Evolutionary conservation across 2,888 invertebrate genomes (phyloP).

Genomic region (Charanyca ferruginea): DNA sequence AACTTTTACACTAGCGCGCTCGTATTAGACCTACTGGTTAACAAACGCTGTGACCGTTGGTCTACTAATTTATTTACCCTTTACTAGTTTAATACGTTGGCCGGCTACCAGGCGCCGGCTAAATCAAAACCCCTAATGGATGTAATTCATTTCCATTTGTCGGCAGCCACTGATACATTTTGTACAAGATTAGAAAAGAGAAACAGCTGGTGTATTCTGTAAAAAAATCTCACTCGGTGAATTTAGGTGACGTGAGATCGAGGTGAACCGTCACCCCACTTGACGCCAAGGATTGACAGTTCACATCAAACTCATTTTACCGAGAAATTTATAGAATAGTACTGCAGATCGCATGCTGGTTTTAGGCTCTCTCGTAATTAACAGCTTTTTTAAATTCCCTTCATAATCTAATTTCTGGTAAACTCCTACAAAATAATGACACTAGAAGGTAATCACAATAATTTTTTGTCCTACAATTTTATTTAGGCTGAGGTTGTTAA

Average conservation of each 20-base stretch:
- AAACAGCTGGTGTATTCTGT: not conserved
- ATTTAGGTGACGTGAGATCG: not conserved
- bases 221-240: not conserved
- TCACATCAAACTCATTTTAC: too few relatives aligned
- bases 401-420: too few relatives aligned
- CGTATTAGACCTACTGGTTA: not conserved
- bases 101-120: conserved; percentile 1
- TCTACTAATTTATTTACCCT: conserved; percentile 1
- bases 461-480: not conserved
- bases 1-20: too few relatives aligned
- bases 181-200: not conserved
- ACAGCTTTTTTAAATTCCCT: too few relatives aligned
- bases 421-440: not conserved
- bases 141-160: conserved; percentile 33
- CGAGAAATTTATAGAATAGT: too few relatives aligned
- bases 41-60: not conserved
- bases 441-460: conserved; percentile 5
- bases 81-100: conserved; percentile 1
- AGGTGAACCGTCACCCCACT: too few relatives aligned
- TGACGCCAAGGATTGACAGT: too few relatives aligned
- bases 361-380: too few relatives aligned
- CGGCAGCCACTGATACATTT: conserved; percentile 11
- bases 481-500: not conserved
- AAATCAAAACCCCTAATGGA: conserved; percentile 30
- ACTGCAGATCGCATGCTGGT: too few relatives aligned